Evolutionary conservation across 2,797 vertebrate genomes (phyloP).

Genomic region (Tokudaia tokunoshimensis): DNA sequence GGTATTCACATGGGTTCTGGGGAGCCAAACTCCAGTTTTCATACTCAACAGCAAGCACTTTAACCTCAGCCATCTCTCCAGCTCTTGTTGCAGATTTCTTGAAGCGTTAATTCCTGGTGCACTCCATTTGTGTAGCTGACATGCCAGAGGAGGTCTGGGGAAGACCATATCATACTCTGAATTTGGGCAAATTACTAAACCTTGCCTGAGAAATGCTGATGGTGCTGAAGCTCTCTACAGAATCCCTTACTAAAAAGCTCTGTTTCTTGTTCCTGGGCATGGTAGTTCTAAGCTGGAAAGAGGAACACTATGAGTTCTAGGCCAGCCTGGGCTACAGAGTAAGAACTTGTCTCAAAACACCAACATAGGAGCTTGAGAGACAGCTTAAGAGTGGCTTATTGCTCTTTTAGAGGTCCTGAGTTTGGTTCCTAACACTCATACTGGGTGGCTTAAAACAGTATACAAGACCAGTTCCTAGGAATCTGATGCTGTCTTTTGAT

Average conservation of each 20-base stretch:
- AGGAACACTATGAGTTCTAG: background rate
- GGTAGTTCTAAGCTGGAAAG: background rate
- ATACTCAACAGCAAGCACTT: background rate
- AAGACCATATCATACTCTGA: background rate
- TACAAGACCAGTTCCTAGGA: background rate
- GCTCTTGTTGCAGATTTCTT: background rate
- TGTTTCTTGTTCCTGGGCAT: background rate
- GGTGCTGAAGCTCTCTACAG: background rate
- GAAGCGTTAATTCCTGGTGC: slow-evolving; percentile 5
- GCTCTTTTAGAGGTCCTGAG: background rate
- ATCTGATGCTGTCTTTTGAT: background rate
- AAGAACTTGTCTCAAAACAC: background rate
- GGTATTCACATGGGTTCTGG: background rate
- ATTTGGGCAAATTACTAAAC: slow-evolving; percentile 11
- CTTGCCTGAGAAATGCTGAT: slow-evolving; percentile 47
- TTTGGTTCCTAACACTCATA: background rate
- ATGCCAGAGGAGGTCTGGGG: background rate
- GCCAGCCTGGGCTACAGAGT: background rate
- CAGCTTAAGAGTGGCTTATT: background rate
- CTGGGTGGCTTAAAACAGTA: too few relatives aligned
- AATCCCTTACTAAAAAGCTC: background rate
- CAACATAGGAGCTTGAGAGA: background rate
- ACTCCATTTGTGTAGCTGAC: background rate
- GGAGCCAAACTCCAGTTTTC: background rate
- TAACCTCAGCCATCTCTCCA: background rate